These are phyloP conservation scores for Rhinopomastus cyanomelas DNA, from an alignment of 2,113 vertebrate species.

Conservation along the genomic window DNA sequence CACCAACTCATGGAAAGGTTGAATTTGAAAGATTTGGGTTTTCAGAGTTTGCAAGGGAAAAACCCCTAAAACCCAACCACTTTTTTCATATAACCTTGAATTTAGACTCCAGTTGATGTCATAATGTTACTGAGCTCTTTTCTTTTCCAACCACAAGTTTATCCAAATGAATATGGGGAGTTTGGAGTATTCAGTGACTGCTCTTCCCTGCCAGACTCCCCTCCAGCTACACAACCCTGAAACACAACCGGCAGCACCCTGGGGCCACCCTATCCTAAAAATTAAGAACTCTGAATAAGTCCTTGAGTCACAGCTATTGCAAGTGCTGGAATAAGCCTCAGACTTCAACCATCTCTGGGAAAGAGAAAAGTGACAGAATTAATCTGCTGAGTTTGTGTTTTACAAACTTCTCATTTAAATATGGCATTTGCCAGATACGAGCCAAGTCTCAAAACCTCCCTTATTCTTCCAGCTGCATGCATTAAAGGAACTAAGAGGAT, in stretches of 20 bases:
- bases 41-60: not conserved
- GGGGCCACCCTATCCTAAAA: not conserved
- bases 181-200: no score
- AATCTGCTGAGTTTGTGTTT: not conserved
- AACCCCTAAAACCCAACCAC: not conserved
- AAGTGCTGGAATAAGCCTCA: not conserved
- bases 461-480: not conserved
- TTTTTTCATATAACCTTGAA: not conserved
- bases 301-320: not conserved
- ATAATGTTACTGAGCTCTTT: not conserved
- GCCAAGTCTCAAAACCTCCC: not conserved
- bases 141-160: not conserved
- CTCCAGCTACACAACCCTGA: not conserved
- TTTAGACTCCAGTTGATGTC: not conserved
- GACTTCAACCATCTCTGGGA: not conserved
- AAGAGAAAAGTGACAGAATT: not conserved
- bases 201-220: not conserved
- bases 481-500: not conserved
- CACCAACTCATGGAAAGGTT: not conserved
- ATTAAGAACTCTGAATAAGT: not conserved
- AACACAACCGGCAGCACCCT: not conserved
- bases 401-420: not conserved
- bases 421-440: not conserved
- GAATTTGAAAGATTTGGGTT: not conserved
- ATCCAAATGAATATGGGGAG: not conserved